Conservation (phyloP, 2,888 invertebrate genomes). For the Rhogogaster chlorosoma region DNA sequence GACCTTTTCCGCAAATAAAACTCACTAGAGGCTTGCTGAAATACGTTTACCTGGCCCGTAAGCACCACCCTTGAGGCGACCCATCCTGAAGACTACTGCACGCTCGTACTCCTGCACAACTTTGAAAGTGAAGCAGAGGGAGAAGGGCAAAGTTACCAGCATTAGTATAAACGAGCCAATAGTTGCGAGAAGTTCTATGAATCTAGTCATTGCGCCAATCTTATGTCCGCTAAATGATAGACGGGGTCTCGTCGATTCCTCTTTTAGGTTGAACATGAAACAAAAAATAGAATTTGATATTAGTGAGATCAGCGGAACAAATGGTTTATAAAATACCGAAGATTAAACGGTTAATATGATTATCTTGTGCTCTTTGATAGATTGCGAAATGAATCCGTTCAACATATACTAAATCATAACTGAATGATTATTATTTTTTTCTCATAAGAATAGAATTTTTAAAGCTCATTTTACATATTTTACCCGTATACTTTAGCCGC, state of each 20-base stretch:
- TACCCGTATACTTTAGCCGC: background rate
- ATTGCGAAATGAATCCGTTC: background rate
- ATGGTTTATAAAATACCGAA: background rate
- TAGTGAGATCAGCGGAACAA: background rate
- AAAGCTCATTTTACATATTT: conserved; percentile 1
- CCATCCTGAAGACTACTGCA: conserved; percentile 93
- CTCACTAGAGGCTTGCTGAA: background rate
- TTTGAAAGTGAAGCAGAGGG: conserved; percentile 92
- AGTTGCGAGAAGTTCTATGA: conserved; percentile 88
- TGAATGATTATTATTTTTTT: background rate
- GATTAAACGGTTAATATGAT: background rate
- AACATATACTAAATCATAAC: background rate
- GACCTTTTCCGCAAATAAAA: background rate
- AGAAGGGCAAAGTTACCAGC: conserved; percentile 89
- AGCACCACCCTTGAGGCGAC: conserved; percentile 80
- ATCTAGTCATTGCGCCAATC: conserved; percentile 80
- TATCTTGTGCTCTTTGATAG: background rate
- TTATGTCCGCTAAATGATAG: conserved; percentile 35
- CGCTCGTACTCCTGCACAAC: conserved; percentile 93
- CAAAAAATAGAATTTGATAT: conserved; percentile 2
- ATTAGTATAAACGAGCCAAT: conserved; percentile 86
- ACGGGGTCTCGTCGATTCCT: conserved; percentile 27
- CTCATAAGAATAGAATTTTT: background rate
- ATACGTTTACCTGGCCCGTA: conserved; percentile 72
- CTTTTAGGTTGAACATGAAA: conserved; percentile 27